Percentiles rank a stretch among this genome's conserved stretches.
phyloP scores from a whole-genome alignment of 1,140 invertebrate species.

The Steinernema khuongi region DNA sequence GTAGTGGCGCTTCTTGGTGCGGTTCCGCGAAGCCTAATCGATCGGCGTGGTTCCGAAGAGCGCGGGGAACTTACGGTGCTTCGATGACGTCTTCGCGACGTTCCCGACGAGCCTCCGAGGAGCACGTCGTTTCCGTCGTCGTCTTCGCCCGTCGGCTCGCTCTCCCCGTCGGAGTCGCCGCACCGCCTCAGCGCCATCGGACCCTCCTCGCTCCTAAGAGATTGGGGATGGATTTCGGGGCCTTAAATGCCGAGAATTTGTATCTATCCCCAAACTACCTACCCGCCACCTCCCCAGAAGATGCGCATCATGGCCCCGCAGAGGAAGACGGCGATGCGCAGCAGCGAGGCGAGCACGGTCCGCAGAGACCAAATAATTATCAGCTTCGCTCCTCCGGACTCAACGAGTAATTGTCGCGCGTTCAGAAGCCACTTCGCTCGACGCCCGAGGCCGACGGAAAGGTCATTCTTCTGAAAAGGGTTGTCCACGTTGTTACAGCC shows the following conservation, averaged over 20 bases:
- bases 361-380: not conserved
- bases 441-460: not conserved
- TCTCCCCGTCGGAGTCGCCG: not conserved
- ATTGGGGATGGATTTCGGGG: too few relatives aligned
- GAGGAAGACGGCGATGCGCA: not conserved
- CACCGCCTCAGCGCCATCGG: not conserved
- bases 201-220: not conserved
- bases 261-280: too few relatives aligned
- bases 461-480: conserved; percentile 9
- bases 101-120: not conserved
- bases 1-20: conserved; percentile 7
- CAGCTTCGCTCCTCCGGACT: not conserved
- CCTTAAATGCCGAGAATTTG: too few relatives aligned
- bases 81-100: not conserved
- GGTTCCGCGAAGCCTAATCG: not conserved
- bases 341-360: not conserved
- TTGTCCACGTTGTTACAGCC: not conserved
- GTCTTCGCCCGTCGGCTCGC: not conserved
- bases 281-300: not conserved
- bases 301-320: not conserved
- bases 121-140: not conserved
- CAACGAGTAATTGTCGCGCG: not conserved
- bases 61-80: not conserved
- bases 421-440: not conserved
- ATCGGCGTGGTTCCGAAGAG: not conserved